Base-by-base conservation (phyloP, 2,113 vertebrate species). In the Edolisoma coerulescens region DNA sequence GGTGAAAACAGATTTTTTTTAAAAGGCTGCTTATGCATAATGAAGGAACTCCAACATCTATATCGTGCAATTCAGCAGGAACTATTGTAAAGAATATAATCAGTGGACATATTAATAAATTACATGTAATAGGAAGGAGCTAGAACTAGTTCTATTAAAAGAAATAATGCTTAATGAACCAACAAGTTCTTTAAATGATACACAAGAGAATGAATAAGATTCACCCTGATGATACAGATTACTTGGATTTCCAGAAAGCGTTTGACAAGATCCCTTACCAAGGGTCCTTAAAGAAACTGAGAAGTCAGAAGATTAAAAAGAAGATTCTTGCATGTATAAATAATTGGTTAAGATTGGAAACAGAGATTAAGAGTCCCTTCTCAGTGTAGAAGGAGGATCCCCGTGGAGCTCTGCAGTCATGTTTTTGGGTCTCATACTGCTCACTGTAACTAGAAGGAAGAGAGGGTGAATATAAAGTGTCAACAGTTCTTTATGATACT, bases 261-360 rank as follows among this genome's bases (percentile, higher is more conserved):
- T 86, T 86, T 84, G 68, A 84, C 89, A 92, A 96, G 89, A 74
- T 89, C 54, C 59, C 30, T 77, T 94, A 89, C 83, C 57, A 91
- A 68, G 53, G 13, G 32, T 37, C 64, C 68, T 92, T 95, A 87
- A 76, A 91, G 87, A 77, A 87, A 67, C 59, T 59, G 73, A 92
- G 63, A 89, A 94, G 16, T 21, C 41, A 39, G 22, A 94, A 92
- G 64, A 94, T 84, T 89, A 84, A 84, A 94, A 90, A 69, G 59
- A 76, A 84, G 60, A 89, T 59, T 90, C 54, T 89, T 94, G 53
- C 54, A 81, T 91, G 47, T 84, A 89, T 89, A 93, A 95, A 77
- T 89, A 94, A 91, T 81, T 75, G 41, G 39, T 88, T 87, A 93
- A 92, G 59, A 84, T 54, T 91, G 49, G 64, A 81, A 96, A 81